Evolutionary conservation across 2,113 vertebrate genomes (phyloP), one percentile per base, ranked within the genome.

Genomic region (Rissa tridactyla): DNA sequence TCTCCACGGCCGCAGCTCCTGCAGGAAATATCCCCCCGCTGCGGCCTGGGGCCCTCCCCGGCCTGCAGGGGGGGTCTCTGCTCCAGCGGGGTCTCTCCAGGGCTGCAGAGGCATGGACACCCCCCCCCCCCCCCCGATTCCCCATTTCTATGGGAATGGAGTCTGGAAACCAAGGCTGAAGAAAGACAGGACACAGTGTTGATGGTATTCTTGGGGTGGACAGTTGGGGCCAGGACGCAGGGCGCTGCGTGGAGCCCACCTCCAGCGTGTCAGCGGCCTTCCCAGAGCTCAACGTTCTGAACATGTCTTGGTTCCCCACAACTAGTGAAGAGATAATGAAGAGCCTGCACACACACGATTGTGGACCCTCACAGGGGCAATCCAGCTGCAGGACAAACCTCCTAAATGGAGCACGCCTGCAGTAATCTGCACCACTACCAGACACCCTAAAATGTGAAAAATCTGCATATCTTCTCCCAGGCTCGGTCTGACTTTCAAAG

Each of bases 121-220:
- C 4, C 5, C 2, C 0, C 3, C 2, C 34, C 7, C 19, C 9
- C 38, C 34, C 7, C 19, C 9, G 9, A 20, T 49, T 64, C 52
- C 20, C 18, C 5, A 1, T 16, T 79, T 78, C 29, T 54, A 1
- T 49, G n/a, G 46, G 19, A 61, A 44, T 9, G 9, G 21, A 42
- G 12, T 15, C 46, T 47, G 54, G 12, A 73, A 54, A 42, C 8
- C 1, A 40, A 40, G 29, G 14, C 38, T 72, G 34, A 72, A 32
- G 30, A 60, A 58, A 66, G 34, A 5, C 34, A 72, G 34, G 46
- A 7, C 32, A 51, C 32, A 58, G 6, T 44, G 65, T 54, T 47
- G 44, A n/a, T 51, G 21, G 13, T 57, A 34, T 58, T 9, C 21
- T 18, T 57, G 29, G 34, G 23, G 8, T 58, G 32, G 27, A 70